Conservation (phyloP, 2,888 invertebrate species). For the Azorinus chamasolen region DNA sequence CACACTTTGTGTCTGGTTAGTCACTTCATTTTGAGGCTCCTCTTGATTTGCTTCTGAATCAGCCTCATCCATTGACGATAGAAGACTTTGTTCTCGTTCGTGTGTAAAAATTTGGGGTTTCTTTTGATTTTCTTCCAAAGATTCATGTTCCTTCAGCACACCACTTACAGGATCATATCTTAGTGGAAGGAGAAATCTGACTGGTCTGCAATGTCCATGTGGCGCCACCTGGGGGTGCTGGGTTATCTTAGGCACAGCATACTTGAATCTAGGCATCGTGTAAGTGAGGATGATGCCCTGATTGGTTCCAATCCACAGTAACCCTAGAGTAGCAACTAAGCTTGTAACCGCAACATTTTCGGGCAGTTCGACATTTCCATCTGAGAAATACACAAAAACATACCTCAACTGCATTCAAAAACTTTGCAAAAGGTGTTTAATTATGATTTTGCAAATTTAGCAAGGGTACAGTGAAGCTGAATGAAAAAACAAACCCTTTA, state of each 20-base stretch:
- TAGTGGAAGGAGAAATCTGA: conserved; percentile 93
- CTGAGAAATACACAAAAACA: too few species aligned
- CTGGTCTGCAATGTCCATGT: conserved; percentile 97
- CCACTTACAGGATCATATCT: conserved; percentile 75
- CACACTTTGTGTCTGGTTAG: too few species aligned
- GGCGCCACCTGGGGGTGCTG: conserved; percentile 96
- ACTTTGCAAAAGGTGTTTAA: too few species aligned
- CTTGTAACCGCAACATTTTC: conserved; percentile 75
- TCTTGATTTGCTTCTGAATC: background rate
- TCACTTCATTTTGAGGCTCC: conserved; percentile 19
- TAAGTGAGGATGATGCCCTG: conserved; percentile 86
- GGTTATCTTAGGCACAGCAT: conserved; percentile 92
- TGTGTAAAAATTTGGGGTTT: too few species aligned
- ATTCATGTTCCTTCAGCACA: conserved; percentile 33
- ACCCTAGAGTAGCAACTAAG: conserved; percentile 93
- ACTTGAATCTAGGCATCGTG: conserved; percentile 88
- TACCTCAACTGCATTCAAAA: too few species aligned
- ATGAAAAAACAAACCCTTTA: too few species aligned
- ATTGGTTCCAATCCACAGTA: conserved; percentile 96
- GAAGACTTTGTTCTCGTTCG: too few species aligned
- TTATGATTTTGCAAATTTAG: too few species aligned
- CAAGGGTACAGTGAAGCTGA: too few species aligned
- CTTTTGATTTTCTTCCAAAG: too few species aligned
- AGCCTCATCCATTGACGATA: conserved; percentile 16
- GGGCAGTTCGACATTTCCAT: conserved; percentile 36